Base-by-base conservation (phyloP, 2,113 vertebrate genomes). In the Procavia capensis region DNA sequence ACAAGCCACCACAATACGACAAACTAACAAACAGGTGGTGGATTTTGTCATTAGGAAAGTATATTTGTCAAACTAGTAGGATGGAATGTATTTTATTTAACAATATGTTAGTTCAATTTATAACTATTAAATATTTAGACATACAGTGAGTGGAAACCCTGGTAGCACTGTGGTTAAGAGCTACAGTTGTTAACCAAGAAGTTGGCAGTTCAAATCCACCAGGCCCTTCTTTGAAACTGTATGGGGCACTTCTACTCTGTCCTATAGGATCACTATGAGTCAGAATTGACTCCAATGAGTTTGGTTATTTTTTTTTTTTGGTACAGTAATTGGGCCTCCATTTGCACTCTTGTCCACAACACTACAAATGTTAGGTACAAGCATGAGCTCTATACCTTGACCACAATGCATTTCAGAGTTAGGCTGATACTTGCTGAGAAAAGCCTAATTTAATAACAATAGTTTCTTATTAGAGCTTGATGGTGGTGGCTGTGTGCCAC, bases 1-100 rank as follows among this genome's bases (percentile, higher is more conserved):
- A 70, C 16, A 66, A 70, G n/a, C n/a, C 68, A 70, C 68, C n/a
- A 70, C n/a, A 36, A 22, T 70, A 39, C 9, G 17, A 70, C 64
- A 70, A 68, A 70, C n/a, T 70, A 17, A 22, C 34, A 70, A 3
- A 20, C n/a, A 22, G 68, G 19, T 19, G n/a, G 25, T 70, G 9
- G n/a, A 34, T 36, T 50, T 88, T 76, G 76, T 70, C 50, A 11
- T 90, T 90, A 88, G 16, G 31, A 90, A 93, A 59, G 29, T 89
- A 13, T 80, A 80, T 72, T 90, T 92, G 61, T 92, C 79, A 92
- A 87, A 24, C 43, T 50, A 94, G 61, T 47, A 85, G 54, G 41
- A 88, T 75, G 61, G 61, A 85, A 95, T 54, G 24, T 20, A 74
- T 86, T 88, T 96, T 81, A 94, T 85, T 90, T 85, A 91, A 90